These are phyloP conservation scores for Ectropis grisescens DNA, from an alignment of 1,140 invertebrate genomes.

Conservation along the genomic window DNA sequence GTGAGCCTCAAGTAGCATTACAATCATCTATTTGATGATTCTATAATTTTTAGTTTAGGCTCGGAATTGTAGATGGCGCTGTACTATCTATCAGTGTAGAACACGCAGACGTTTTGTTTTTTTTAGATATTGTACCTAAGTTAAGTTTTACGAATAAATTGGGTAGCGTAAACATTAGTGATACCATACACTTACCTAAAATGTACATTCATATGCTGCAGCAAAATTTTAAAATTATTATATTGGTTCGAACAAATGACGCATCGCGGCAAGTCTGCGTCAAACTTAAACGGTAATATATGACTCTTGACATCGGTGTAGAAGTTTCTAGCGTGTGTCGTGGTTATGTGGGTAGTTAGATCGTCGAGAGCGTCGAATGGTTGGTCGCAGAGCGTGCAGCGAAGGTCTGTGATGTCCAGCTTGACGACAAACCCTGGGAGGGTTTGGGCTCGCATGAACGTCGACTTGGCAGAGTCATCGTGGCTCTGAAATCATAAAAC, in stretches of 20 bases:
- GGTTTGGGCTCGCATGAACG: slow-evolving; percentile 18
- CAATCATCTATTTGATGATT: too few relatives aligned
- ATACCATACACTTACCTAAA: too few relatives aligned
- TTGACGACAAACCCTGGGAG: slow-evolving; percentile 26
- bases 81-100: too few relatives aligned
- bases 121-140: too few relatives aligned
- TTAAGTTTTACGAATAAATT: too few relatives aligned
- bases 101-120: too few relatives aligned
- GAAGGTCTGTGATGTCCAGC: slow-evolving; percentile 36
- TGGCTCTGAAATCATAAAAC: slow-evolving; percentile 7
- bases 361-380: slow-evolving; percentile 14
- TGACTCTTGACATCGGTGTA: slow-evolving; percentile 24
- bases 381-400: slow-evolving; percentile 26
- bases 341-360: slow-evolving; percentile 22
- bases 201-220: slow-evolving; percentile 47
- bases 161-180: too few relatives aligned
- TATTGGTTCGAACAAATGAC: slow-evolving; percentile 25
- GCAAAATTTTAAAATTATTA: slow-evolving; percentile 41
- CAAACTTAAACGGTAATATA: slow-evolving; percentile 39
- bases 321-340: slow-evolving; percentile 18
- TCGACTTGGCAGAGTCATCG: slow-evolving; percentile 11
- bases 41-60: too few relatives aligned
- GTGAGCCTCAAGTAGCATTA: too few relatives aligned
- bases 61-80: too few relatives aligned
- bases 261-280: slow-evolving; percentile 17